Evolutionary conservation across 2,113 vertebrate species (phyloP), one percentile per base, ranked within the genome.

Genomic region (Eudyptes chrysolophus): DNA sequence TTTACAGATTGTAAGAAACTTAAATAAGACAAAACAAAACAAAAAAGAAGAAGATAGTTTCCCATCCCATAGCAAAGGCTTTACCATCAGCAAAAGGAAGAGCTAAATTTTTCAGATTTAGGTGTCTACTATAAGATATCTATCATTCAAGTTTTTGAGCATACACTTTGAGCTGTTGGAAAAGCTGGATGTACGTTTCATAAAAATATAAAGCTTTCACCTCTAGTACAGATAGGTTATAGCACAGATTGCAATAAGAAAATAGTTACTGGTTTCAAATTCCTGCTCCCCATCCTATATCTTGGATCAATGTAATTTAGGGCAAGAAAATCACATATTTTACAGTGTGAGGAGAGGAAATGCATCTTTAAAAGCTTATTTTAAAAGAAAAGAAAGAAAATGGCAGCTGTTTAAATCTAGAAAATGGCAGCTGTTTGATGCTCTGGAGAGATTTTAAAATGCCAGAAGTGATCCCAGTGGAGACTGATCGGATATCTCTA

Each of bases 351-450:
- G 80, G 54, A 91, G 30, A 94, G 84, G 87, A 96, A 97, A 91
- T 51, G 13, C 40, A 51, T 77, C 69, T 93, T 95, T 87, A 82
- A 92, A 97, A 91, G 44, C 36, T 89, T 87, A 65, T 87, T 96
- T 87, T 92, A 72, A 87, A 86, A 77, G 91, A 65, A 66, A 83
- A 64, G 61, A 68, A 94, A 94, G 87, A 97, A 96, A 96, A 97
- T 94, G 92, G 79, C 95, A 97, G 94, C 95, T 97, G 95, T 83
- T 94, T 94, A 92, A 92, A 86, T 92, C 91, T 95, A 92, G 91
- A 95, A 95, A 96, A 96, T 92, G 87, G 93, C 96, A 97, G 95
- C 96, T 97, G 96, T 92, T 85, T 90, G 92, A 95, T 93, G 90
- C 90, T 96, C 96, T 87, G 66, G 91, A 94, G 96, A 95, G 94